These are phyloP conservation scores for Tricholauxania praeusta DNA, from an alignment of 2,888 invertebrate species.

Conservation along the genomic window DNA sequence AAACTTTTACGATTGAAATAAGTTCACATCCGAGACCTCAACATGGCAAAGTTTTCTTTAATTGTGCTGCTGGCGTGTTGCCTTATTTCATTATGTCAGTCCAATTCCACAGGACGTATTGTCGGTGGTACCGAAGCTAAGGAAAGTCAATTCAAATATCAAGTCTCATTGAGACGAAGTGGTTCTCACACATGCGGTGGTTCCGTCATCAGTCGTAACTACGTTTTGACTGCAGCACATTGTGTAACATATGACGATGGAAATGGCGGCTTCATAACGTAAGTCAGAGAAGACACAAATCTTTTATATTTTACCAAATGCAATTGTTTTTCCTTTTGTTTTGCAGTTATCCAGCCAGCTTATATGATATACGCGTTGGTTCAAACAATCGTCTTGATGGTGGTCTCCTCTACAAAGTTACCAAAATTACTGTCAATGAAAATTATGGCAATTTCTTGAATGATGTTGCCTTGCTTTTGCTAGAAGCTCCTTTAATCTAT, in stretches of 20 bases:
- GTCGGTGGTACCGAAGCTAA: constrained; percentile 63
- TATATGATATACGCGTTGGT: constrained; percentile 59
- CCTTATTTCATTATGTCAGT: constrained; percentile 2
- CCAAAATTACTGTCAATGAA: constrained; percentile 53
- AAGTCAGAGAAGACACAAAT: constrained; percentile 29
- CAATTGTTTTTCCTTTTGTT: not conserved
- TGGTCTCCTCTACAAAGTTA: constrained; percentile 54
- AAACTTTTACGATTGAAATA: constrained; percentile 7
- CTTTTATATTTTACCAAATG: too few species aligned
- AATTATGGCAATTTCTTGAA: constrained; percentile 52
- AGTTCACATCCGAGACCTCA: not conserved
- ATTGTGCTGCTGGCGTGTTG: constrained; percentile 19
- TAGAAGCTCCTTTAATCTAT: constrained; percentile 49
- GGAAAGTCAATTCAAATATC: constrained; percentile 64
- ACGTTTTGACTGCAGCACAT: constrained; percentile 63
- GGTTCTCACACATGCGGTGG: constrained; percentile 59
- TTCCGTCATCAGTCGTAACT: constrained; percentile 55
- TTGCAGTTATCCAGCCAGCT: constrained; percentile 27
- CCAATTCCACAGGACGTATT: constrained; percentile 42
- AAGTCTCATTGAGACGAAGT: constrained; percentile 60
- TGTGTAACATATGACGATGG: constrained; percentile 52
- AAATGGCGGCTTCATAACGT: constrained; percentile 49
- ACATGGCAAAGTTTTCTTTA: constrained; percentile 21
- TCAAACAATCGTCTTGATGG: constrained; percentile 54
- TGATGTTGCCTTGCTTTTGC: constrained; percentile 55